Evolutionary conservation across 2,113 vertebrate genomes (phyloP).

Genomic region (Scortum barcoo): DNA sequence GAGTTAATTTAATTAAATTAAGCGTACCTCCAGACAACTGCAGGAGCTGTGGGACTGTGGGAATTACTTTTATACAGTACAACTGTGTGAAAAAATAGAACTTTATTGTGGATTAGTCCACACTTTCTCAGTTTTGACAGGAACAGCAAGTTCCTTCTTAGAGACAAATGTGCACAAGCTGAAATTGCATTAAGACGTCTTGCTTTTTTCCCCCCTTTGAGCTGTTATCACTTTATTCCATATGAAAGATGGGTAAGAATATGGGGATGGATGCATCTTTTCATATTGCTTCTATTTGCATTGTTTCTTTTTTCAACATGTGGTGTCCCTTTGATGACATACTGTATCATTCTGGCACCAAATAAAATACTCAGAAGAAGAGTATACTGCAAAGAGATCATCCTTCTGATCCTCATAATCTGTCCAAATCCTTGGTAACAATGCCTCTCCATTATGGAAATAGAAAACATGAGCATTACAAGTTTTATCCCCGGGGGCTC

Average conservation of each 20-base stretch:
- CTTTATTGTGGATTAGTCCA: not conserved
- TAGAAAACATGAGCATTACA: slow-evolving; percentile 50
- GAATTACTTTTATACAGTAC: not conserved
- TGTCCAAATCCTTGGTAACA: slow-evolving; percentile 61
- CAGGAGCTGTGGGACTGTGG: not conserved
- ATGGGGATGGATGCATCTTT: not conserved
- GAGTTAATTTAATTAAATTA: too few relatives aligned
- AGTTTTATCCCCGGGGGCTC: slow-evolving; percentile 21
- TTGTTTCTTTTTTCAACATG: not conserved
- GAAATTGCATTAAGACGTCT: not conserved
- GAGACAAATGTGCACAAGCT: not conserved
- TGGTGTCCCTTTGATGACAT: slow-evolving; percentile 18
- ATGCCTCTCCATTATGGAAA: slow-evolving; percentile 62
- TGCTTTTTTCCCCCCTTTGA: not conserved
- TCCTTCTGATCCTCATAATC: slow-evolving; percentile 71
- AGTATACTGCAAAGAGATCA: slow-evolving; percentile 59
- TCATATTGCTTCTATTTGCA: not conserved
- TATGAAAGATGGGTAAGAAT: not conserved
- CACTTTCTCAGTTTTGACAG: not conserved
- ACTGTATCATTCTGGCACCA: slow-evolving; percentile 9
- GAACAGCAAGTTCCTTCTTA: not conserved
- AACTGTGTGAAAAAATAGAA: not conserved
- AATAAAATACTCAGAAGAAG: slow-evolving; percentile 42
- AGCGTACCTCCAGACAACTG: not conserved
- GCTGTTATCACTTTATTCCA: not conserved